phyloP scores from a whole-genome alignment of 1,140 invertebrate genomes.

The Aphaenogaster floridana region DNA sequence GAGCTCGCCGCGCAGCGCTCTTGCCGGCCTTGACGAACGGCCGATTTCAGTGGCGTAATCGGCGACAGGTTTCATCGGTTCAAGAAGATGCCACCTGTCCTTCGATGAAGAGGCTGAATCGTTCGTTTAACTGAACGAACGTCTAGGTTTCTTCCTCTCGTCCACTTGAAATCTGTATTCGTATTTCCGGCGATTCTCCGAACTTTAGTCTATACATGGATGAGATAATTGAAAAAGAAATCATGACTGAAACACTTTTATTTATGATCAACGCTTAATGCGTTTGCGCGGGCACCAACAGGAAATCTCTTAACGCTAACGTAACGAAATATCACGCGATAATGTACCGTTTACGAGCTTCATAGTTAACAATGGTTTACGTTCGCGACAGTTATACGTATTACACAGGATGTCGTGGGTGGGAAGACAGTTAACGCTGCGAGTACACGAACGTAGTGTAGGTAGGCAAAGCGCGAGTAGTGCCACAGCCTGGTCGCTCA shows the following conservation, averaged over 20 bases:
- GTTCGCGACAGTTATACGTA: conserved; percentile 44
- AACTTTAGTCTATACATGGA: background rate
- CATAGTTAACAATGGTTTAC: conserved; percentile 29
- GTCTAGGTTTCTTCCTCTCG: background rate
- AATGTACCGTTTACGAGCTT: conserved; percentile 25
- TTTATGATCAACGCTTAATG: background rate
- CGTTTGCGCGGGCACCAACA: background rate
- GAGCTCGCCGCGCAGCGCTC: conserved; percentile 35
- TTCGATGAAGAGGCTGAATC: background rate
- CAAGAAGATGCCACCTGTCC: background rate
- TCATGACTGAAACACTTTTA: background rate
- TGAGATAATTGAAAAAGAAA: background rate
- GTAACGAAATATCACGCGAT: conserved; percentile 18
- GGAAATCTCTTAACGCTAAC: background rate
- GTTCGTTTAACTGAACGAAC: background rate
- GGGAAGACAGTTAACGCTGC: conserved; percentile 41
- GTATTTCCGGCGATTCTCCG: background rate
- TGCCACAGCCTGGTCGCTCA: conserved; percentile 25
- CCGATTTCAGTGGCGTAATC: conserved; percentile 64
- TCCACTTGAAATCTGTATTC: background rate
- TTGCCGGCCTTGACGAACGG: conserved; percentile 63
- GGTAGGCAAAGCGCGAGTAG: conserved; percentile 1
- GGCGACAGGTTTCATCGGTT: conserved; percentile 11
- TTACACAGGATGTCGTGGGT: conserved; percentile 33
- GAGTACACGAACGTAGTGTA: conserved; percentile 3